Percentiles rank a stretch among this genome's conserved stretches.
Conservation (phyloP, 1,140 invertebrate species). For the Apis laboriosa region DNA sequence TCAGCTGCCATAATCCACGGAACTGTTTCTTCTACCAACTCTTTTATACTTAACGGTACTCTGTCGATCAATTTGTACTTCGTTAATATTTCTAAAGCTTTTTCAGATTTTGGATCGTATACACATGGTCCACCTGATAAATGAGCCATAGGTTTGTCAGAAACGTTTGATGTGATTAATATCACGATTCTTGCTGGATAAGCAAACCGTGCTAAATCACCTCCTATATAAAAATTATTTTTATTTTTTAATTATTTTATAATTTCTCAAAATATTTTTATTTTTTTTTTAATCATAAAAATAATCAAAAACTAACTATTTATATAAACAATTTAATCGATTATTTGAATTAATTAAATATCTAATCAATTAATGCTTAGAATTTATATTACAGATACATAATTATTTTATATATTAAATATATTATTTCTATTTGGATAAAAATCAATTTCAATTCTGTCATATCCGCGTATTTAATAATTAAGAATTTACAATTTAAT, state of each 20-base stretch:
- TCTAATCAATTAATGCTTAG: too few relatives aligned
- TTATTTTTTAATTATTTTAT: neutral
- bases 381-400: too few relatives aligned
- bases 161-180: conserved; percentile 86
- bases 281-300: too few relatives aligned
- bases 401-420: too few relatives aligned
- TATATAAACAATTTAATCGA: too few relatives aligned
- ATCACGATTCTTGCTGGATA: conserved; percentile 82
- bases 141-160: conserved; percentile 82
- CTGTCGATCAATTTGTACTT: conserved; percentile 72
- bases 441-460: too few relatives aligned
- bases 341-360: too few relatives aligned
- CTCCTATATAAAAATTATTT: conserved; percentile 76
- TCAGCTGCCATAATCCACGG: conserved; percentile 25
- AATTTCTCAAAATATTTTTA: neutral
- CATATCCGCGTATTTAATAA: too few relatives aligned
- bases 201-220: conserved; percentile 82
- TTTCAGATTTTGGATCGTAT: conserved; percentile 70
- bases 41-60: conserved; percentile 48
- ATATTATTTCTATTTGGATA: too few relatives aligned
- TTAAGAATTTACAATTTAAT: too few relatives aligned
- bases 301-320: too few relatives aligned
- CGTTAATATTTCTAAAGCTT: conserved; percentile 73
- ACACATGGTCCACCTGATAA: conserved; percentile 86
- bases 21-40: conserved; percentile 42